A percentile compares a stretch with the other conserved stretches of the same genome.
phyloP scores from a whole-genome alignment of 2,113 vertebrate species.

The Austrofundulus limnaeus region DNA sequence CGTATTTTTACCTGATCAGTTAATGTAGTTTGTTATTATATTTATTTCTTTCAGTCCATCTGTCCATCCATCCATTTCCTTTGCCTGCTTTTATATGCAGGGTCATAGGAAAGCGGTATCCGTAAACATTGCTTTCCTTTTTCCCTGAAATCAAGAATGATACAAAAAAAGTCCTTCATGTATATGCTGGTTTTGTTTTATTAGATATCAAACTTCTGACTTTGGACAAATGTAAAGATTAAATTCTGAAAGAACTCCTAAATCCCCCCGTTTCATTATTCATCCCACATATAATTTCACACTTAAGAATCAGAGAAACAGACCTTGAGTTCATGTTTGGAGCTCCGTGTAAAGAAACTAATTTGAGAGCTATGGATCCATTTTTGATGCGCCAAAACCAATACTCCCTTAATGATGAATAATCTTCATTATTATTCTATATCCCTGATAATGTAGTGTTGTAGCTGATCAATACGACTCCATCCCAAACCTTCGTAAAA shows the following conservation, averaged over 20 bases:
- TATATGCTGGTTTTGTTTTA: no score
- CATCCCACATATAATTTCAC: slow-evolving; percentile 39
- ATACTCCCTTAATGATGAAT: slow-evolving; percentile 74
- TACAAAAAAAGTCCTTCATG: no score
- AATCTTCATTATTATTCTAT: slow-evolving; percentile 73
- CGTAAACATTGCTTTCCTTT: no score
- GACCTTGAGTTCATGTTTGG: slow-evolving; percentile 62
- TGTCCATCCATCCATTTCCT: no score
- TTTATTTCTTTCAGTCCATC: no score
- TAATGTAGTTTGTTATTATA: no score
- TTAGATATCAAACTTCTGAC: slow-evolving; percentile 6
- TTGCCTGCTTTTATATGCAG: no score
- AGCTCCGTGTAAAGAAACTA: slow-evolving; percentile 50
- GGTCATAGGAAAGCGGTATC: no score
- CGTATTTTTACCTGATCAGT: no score
- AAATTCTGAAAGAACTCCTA: slow-evolving; percentile 29
- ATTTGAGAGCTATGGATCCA: slow-evolving; percentile 66
- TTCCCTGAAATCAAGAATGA: no score
- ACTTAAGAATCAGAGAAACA: slow-evolving; percentile 28
- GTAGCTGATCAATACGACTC: slow-evolving; percentile 64
- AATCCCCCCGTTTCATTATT: slow-evolving; percentile 33
- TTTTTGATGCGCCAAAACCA: slow-evolving; percentile 72
- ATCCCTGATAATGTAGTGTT: slow-evolving; percentile 59
- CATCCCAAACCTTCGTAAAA: slow-evolving; percentile 47
- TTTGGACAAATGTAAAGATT: slow-evolving; percentile 25